phyloP scores from a whole-genome alignment of 2,113 vertebrate species.

The Chloropsis cyanopogon region DNA sequence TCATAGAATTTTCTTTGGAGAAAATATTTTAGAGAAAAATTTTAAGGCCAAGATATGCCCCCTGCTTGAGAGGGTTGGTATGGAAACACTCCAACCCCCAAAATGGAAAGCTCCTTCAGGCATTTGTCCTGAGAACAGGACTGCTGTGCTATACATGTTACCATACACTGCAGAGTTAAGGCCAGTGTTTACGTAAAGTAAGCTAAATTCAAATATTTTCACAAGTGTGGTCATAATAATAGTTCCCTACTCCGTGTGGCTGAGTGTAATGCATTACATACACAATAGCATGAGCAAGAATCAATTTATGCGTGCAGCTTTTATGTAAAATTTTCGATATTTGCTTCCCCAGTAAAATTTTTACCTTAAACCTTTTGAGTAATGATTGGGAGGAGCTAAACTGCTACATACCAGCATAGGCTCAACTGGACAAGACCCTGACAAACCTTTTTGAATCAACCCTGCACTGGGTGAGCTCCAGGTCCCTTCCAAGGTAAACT shows the following conservation, averaged over 20 bases:
- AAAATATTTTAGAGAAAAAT: not conserved
- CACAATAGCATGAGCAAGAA: not conserved
- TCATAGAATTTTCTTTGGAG: not conserved
- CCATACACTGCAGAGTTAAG: not conserved
- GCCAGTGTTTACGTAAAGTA: constrained; percentile 48
- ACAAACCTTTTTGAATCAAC: not conserved
- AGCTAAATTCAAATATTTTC: constrained; percentile 60
- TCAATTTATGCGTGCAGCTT: not conserved
- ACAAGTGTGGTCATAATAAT: not conserved
- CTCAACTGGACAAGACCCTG: not conserved
- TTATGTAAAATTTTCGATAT: not conserved
- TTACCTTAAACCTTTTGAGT: not conserved
- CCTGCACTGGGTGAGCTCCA: not conserved
- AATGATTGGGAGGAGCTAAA: not conserved
- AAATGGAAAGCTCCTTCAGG: not conserved
- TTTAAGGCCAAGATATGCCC: not conserved
- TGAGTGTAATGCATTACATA: not conserved
- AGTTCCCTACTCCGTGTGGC: not conserved
- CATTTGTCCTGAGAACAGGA: not conserved
- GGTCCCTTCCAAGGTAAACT: not conserved
- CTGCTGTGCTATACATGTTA: not conserved
- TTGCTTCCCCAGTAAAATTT: constrained; percentile 4
- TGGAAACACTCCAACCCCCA: not conserved
- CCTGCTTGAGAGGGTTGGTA: not conserved
- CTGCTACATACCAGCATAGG: not conserved